Evolutionary conservation across 1,140 invertebrate genomes (phyloP).

Genomic region (Proales similis): DNA sequence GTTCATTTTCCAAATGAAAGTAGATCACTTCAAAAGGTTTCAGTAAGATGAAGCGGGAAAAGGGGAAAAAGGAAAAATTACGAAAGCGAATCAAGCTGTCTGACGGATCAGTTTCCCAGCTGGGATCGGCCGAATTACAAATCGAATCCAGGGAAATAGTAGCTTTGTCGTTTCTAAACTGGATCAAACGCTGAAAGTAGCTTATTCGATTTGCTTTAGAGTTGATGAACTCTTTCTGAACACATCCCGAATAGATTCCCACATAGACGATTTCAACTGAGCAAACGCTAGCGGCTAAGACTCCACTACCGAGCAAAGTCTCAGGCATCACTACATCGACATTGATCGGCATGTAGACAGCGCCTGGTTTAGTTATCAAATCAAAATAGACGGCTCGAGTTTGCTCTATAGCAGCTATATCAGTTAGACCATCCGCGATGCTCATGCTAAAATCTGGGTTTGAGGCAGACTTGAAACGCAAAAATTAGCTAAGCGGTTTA

Average conservation of each 20-base stretch:
- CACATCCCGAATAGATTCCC: slow-evolving; percentile 38
- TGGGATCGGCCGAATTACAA: slow-evolving; percentile 40
- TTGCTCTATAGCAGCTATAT: slow-evolving; percentile 30
- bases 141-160: slow-evolving; percentile 40
- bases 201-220: not conserved
- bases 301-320: slow-evolving; percentile 37
- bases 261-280: slow-evolving; percentile 40
- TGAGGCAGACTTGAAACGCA: not conserved
- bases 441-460: slow-evolving; percentile 10
- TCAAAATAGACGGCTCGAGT: slow-evolving; percentile 40
- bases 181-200: slow-evolving; percentile 39
- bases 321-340: slow-evolving; percentile 45
- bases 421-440: not conserved
- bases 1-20: slow-evolving; percentile 33
- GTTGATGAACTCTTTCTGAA: slow-evolving; percentile 3
- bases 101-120: slow-evolving; percentile 38
- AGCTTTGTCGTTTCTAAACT: slow-evolving; percentile 40
- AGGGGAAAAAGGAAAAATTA: slow-evolving; percentile 32
- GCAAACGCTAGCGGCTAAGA: slow-evolving; percentile 41
- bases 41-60: not conserved
- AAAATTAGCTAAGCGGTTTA: not conserved
- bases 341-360: slow-evolving; percentile 41
- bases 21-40: slow-evolving; percentile 11
- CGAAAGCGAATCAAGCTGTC: slow-evolving; percentile 36
- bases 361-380: slow-evolving; percentile 41